These are phyloP conservation scores for Saccostrea cuccullata DNA, from an alignment of 1,140 invertebrate species.

Conservation along the genomic window DNA sequence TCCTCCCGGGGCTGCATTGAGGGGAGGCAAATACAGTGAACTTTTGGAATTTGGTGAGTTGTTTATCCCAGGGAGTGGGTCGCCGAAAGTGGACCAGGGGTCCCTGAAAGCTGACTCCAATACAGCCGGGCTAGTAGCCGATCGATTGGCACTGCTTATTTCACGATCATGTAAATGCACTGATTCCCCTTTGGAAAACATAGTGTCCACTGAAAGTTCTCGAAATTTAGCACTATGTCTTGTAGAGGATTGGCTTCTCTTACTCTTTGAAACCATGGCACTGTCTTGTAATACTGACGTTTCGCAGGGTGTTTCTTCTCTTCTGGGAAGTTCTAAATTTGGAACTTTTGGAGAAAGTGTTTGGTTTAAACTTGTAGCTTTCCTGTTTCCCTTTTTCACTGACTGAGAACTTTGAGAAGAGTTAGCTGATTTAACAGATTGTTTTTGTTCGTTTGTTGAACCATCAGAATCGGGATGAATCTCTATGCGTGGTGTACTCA, in stretches of 20 bases:
- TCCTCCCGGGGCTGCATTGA: background rate
- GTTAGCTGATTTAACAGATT: background rate
- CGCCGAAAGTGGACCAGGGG: background rate
- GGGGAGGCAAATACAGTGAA: background rate
- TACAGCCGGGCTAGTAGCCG: background rate
- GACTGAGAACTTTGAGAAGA: background rate
- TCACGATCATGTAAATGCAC: constrained; percentile 3
- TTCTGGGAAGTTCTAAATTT: background rate
- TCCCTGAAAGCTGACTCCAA: constrained; percentile 2
- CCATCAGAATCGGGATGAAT: background rate
- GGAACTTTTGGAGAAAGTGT: constrained; percentile 1
- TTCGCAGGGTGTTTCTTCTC: background rate
- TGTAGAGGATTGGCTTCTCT: background rate
- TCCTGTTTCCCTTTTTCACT: background rate
- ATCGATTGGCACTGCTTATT: background rate
- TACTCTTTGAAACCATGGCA: background rate
- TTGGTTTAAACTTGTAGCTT: background rate
- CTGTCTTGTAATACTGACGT: constrained; percentile 13
- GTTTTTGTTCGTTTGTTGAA: background rate
- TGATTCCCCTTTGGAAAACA: background rate
- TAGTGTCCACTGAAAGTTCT: constrained; percentile 18
- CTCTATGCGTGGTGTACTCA: background rate
- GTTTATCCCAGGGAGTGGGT: background rate
- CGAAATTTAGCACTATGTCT: constrained; percentile 17
- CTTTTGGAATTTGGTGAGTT: background rate